These are phyloP conservation scores for Pyrocoelia pectoralis DNA, from an alignment of 2,888 invertebrate genomes.

Conservation along the genomic window DNA sequence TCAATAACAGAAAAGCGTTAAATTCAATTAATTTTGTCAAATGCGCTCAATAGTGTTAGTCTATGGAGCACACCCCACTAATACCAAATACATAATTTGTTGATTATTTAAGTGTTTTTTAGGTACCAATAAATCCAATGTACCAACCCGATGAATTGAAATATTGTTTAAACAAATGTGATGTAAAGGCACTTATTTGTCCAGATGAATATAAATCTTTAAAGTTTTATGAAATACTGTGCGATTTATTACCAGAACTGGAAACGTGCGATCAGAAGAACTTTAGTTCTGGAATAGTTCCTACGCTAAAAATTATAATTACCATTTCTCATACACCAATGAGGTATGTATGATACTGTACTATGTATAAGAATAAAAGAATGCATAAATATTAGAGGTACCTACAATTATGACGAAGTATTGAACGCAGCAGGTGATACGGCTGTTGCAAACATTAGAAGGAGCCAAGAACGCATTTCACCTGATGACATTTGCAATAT, in stretches of 20 bases:
- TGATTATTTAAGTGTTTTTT: too few species aligned
- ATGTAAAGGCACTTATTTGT: slow-evolving; percentile 71
- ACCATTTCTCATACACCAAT: slow-evolving; percentile 59
- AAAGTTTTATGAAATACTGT: slow-evolving; percentile 72
- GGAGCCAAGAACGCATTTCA: slow-evolving; percentile 63
- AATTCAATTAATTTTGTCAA: too few species aligned
- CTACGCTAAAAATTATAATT: slow-evolving; percentile 66
- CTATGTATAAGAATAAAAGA: background rate
- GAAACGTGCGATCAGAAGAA: slow-evolving; percentile 59
- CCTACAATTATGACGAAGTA: slow-evolving; percentile 57
- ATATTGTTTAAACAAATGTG: too few species aligned
- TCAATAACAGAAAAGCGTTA: too few species aligned
- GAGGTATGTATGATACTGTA: background rate
- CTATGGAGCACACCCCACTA: too few species aligned
- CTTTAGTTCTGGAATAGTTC: slow-evolving; percentile 61
- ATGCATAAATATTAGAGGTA: slow-evolving; percentile 55
- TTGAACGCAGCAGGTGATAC: slow-evolving; percentile 51
- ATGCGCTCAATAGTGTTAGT: too few species aligned
- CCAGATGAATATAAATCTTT: slow-evolving; percentile 69
- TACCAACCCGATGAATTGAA: slow-evolving; percentile 75
- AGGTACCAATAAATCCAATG: slow-evolving; percentile 81
- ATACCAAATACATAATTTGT: too few species aligned
- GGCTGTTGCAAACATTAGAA: slow-evolving; percentile 50
- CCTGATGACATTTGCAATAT: slow-evolving; percentile 74
- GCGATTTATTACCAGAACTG: slow-evolving; percentile 68